Evolutionary conservation across 1,140 invertebrate genomes (phyloP).

Genomic region (Sogatella furcifera): DNA sequence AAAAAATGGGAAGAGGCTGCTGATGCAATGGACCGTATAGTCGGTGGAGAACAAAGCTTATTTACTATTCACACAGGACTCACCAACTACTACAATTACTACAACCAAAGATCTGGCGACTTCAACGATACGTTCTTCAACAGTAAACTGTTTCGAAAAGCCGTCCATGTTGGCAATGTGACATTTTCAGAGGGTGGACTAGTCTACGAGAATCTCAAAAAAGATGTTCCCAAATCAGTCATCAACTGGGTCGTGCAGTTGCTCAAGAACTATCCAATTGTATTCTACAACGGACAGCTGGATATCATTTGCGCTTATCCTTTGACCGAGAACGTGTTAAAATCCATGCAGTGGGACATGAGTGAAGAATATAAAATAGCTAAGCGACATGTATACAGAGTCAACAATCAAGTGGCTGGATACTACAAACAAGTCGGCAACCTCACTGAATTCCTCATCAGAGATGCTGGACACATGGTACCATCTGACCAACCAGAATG

Average conservation of each 20-base stretch:
- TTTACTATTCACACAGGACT: conserved; percentile 60
- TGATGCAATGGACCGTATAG: conserved; percentile 37
- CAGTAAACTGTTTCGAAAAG: conserved; percentile 32
- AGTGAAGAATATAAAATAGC: conserved; percentile 51
- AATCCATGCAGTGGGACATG: conserved; percentile 50
- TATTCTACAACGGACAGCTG: too few relatives aligned
- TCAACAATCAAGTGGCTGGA: conserved; percentile 13
- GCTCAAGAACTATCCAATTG: too few relatives aligned
- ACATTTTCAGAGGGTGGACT: conserved; percentile 34
- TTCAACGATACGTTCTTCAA: conserved; percentile 45
- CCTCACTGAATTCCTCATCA: conserved; percentile 48
- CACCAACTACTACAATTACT: conserved; percentile 66
- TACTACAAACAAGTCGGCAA: conserved; percentile 28
- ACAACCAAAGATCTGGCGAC: conserved; percentile 30
- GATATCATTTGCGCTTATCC: too few relatives aligned
- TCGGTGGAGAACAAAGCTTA: background rate
- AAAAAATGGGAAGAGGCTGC: conserved; percentile 1
- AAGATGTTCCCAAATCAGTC: too few relatives aligned
- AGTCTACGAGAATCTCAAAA: conserved; percentile 55
- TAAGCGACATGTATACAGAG: conserved; percentile 30
- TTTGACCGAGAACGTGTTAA: too few relatives aligned
- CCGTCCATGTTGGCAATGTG: conserved; percentile 73
- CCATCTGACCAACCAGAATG: conserved; percentile 49
- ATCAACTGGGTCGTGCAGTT: too few relatives aligned
- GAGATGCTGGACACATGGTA: conserved; percentile 54